Conservation (phyloP, 2,113 vertebrate species). For the Cheirogaleus medius region DNA sequence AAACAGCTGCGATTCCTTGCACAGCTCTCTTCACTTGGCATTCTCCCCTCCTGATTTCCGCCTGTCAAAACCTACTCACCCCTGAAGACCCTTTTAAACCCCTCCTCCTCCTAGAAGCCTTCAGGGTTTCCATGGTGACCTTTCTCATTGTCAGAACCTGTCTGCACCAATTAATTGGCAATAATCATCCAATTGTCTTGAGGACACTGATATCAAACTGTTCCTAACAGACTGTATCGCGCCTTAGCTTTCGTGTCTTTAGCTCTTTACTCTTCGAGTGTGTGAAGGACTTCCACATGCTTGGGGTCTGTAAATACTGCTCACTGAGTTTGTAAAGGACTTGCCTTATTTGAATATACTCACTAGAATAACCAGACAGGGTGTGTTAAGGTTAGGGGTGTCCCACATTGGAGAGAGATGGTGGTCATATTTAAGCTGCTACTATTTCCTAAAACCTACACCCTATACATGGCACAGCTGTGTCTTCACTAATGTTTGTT, state of each 20-base stretch:
- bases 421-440: fast-evolving
- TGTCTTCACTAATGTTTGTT: too few relatives aligned
- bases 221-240: fast-evolving
- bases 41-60: neutral
- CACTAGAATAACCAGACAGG: neutral
- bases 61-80: neutral
- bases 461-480: fast-evolving
- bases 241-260: neutral
- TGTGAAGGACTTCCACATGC: neutral
- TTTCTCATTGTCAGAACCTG: neutral
- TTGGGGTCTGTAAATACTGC: neutral
- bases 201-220: neutral
- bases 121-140: neutral
- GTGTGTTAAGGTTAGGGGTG: too few relatives aligned
- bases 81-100: neutral
- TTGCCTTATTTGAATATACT: neutral
- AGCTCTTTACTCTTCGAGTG: neutral
- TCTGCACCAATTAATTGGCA: neutral
- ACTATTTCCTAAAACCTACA: neutral
- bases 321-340: neutral
- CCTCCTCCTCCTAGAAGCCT: neutral
- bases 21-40: neutral
- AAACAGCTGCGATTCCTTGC: neutral
- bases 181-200: fast-evolving
- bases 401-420: neutral